Base-by-base conservation (phyloP, 1,140 invertebrate genomes). In the Hormaphis cornu region DNA sequence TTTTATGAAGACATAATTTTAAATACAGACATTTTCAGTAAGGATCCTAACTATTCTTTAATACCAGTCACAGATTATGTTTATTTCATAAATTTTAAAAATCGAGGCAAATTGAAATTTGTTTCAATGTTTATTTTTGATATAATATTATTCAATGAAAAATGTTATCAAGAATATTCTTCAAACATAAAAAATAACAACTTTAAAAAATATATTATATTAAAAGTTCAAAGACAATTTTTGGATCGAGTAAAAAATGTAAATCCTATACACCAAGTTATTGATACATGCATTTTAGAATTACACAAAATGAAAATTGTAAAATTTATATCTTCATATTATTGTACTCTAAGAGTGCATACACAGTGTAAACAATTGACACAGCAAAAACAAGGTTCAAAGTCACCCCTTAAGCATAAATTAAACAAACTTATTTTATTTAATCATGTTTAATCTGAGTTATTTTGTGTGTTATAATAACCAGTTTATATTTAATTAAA, bases 1-100 rank as follows among this genome's bases (percentile, higher is more conserved):
- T 42, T 37, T 42, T 58, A 33, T 58, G 54, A 58, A 58, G 18
- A 22, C 37, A 7, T 59, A 59, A 59, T 59, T 59, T 59, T 59
- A 59, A 59, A 59, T 37, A 1, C 14, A 59, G 56, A 37, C 16
- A 40, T 59, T 40, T 59, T 37, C 22, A 1, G 22, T 2, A 59
- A 59, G 14, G 16, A 59, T 10, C 37, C 35, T 3, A 52, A 18
- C 7, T 52, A 52, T 3, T 18, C 50, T 5, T 26, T 50, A 50
- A 7, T 14, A 3, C 22, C 48, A 26, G 16, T 50, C 5, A 50
- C 48, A 16, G 14, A 50, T 33, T 50, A 2, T 16, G 4, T 16
- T 7, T 16, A 0, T 50, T 50, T 26, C 8, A 50, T 24, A 50
- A 4, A 50, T 26, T 50, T 50, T 16, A 26, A 50, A n/a, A 16